phyloP scores from a whole-genome alignment of 2,888 invertebrate species.

The Baccha elongata region DNA sequence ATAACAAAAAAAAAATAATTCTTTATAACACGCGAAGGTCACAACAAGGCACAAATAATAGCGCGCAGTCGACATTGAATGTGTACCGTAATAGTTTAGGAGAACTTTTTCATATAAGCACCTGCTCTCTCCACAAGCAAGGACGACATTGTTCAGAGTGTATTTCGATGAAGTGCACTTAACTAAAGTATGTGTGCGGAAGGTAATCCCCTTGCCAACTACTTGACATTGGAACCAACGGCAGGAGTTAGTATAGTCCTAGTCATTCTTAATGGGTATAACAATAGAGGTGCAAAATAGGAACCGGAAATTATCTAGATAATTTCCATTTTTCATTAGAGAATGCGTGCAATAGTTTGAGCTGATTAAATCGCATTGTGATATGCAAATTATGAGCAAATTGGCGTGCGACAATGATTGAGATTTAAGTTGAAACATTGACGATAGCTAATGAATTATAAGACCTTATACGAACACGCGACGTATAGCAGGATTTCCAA shows the following conservation, averaged over 20 bases:
- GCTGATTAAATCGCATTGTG: slow-evolving; percentile 25
- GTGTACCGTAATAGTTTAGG: not conserved
- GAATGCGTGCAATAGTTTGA: slow-evolving; percentile 4
- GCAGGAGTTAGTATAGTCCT: not conserved
- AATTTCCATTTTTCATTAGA: slow-evolving; percentile 28
- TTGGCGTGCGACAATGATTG: slow-evolving; percentile 48
- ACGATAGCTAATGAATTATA: slow-evolving; percentile 1
- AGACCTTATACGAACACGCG: not conserved
- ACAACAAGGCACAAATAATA: slow-evolving; percentile 41
- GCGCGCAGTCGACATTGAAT: slow-evolving; percentile 38
- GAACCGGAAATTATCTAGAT: slow-evolving; percentile 33
- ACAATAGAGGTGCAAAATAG: not conserved
- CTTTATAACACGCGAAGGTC: slow-evolving; percentile 63
- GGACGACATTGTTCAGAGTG: slow-evolving; percentile 25
- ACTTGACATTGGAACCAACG: slow-evolving; percentile 33
- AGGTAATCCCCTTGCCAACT: slow-evolving; percentile 25
- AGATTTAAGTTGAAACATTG: slow-evolving; percentile 32
- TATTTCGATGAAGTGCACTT: slow-evolving; percentile 34
- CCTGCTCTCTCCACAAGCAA: not conserved
- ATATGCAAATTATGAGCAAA: slow-evolving; percentile 50
- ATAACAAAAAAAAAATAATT: slow-evolving; percentile 43
- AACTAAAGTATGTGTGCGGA: not conserved
- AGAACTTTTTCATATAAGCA: slow-evolving; percentile 6
- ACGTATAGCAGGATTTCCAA: not conserved
- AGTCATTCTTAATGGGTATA: not conserved